Evolutionary conservation across 2,113 vertebrate species (phyloP), one percentile per base, ranked within the genome.

Genomic region (Etheostoma cragini): DNA sequence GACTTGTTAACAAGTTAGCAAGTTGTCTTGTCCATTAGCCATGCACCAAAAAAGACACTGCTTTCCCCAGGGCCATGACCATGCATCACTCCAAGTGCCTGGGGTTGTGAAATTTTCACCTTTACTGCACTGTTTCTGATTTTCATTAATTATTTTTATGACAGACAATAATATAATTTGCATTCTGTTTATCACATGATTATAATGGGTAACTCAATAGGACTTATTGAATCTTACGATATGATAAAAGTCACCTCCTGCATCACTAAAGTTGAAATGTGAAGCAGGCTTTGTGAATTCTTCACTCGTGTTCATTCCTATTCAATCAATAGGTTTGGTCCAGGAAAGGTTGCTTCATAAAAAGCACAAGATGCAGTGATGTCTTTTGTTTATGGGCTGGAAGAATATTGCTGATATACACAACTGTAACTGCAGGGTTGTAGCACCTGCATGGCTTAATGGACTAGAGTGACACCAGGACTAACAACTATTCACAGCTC

Each of bases 401-500:
- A 35, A 15, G 3, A 30, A 35, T 11, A 35, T 15, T n/a, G 50
- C 46, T 56, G 22, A 76, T 58, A 35, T 33, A 69, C 10, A 63
- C 26, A 81, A 22, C 47, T 53, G 69, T 54, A 72, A 26, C 22
- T 63, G 68, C 17, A 49, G 61, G 11, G 11, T 64, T 2, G 0
- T 6, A 35, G 13, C 45, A 52, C 53, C 57, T 72, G n/a, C 35
- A 42, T 49, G 58, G 50, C 56, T 50, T 42, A 15, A 64, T 49
- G 57, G 19, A 76, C 53, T 16, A 26, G 0, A 54, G 26, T 42
- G 56, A 73, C 67, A 52, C 26, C 8, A 69, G 50, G 26, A 62
- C 54, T 74, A 80, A 71, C 64, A 71, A 50, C 19, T 54, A 60
- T 38, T 68, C n/a, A 66, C 15, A 68, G 94, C 96, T 95, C 84